Base-by-base conservation (phyloP, 2,888 invertebrate species). In the Thysanoteuthis rhombus region DNA sequence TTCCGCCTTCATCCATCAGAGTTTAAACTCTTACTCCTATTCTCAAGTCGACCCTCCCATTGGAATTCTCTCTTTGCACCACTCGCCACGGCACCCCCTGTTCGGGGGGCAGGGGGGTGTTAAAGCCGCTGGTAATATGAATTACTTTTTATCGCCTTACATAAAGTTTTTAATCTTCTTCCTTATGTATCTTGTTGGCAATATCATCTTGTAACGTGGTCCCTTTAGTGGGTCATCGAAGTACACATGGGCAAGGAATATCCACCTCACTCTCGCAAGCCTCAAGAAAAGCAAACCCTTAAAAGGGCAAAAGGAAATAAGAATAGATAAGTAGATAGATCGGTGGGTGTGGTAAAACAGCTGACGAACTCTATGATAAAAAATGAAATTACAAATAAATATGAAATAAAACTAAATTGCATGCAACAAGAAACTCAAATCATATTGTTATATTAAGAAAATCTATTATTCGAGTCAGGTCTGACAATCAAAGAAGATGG, bases 81-180 rank as follows among this genome's bases (percentile, higher is more conserved):
- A 2, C 8, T 12, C 2, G 22, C 12, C 16, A n/a, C n/a, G 0
- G 3, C 16, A 4, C 75, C 12, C n/a, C 16, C n/a, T 10, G n/a
- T 8, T 0, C 16, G n/a, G 28, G 5, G n/a, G 1, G 75, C n/a
- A 3, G 75, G n/a, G n/a, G n/a, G 10, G 36, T 16, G 75, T n/a
- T 75, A n/a, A 75, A 75, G 75, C n/a, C 75, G 75, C 75, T 16
- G 6, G 75, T 75, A 36, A 75, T 75, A 75, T 75, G 75, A 75
- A 75, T 75, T 75, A 75, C 75, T n/a, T 75, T 75, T 75, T 75
- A 75, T 75, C 75, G 75, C 75, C n/a, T 75, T 75, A 75, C 75
- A 36, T 75, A 75, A 75, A 16, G n/a, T 36, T n/a, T n/a, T 75
- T 75, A n/a, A 75, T n/a, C 75, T 75, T 75, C 36, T n/a, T 75